These are phyloP conservation scores for Ischnura elegans DNA, from an alignment of 2,888 invertebrate species.

Conservation along the genomic window DNA sequence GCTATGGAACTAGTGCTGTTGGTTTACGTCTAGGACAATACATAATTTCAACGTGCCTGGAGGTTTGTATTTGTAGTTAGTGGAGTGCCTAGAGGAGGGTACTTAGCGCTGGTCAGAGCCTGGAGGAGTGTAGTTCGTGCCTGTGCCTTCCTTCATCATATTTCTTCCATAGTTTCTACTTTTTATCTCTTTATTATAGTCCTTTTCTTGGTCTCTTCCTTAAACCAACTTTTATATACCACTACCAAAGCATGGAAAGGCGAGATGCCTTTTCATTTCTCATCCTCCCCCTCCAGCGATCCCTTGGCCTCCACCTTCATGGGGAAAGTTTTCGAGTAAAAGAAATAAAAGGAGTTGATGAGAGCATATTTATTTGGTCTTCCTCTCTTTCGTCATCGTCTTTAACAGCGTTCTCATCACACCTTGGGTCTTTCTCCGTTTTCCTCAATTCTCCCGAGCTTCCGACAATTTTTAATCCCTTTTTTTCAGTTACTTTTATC, in stretches of 20 bases:
- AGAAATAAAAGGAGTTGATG: background rate
- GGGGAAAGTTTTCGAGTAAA: background rate
- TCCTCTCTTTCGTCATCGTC: background rate
- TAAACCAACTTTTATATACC: background rate
- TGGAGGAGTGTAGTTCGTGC: background rate
- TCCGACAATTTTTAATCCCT: slow-evolving; percentile 6
- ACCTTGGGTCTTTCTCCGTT: background rate
- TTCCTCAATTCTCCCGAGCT: background rate
- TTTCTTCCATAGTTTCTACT: background rate
- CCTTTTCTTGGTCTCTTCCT: background rate
- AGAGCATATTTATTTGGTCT: background rate
- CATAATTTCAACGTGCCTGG: too few relatives aligned
- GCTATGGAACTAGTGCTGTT: too few relatives aligned
- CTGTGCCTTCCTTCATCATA: background rate
- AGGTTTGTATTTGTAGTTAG: too few relatives aligned
- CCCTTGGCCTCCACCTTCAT: background rate
- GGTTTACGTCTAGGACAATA: too few relatives aligned
- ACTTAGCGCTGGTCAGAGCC: background rate
- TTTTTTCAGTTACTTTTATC: slow-evolving; percentile 25
- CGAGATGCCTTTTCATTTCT: background rate
- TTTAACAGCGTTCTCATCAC: background rate
- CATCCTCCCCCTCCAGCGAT: background rate
- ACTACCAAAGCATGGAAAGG: background rate
- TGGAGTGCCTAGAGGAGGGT: background rate
- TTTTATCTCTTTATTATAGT: background rate